Conservation (phyloP, 2,888 invertebrate genomes). For the Cyclophora punctaria region DNA sequence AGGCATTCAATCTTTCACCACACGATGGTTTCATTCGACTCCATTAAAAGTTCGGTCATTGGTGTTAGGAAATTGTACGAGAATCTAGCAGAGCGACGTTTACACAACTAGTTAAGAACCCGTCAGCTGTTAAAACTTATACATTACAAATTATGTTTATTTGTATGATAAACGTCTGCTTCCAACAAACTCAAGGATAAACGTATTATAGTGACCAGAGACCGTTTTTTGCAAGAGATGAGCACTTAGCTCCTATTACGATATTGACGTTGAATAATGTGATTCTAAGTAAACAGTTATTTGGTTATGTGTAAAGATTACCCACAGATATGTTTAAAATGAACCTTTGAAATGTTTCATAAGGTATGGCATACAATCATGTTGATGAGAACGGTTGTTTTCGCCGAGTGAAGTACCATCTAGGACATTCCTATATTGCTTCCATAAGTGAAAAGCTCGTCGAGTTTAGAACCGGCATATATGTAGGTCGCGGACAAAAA, state of each 20-base stretch:
- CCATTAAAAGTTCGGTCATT: conserved; percentile 2
- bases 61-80: conserved; percentile 13
- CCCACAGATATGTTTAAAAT: too few species aligned
- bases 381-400: neutral
- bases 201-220: neutral
- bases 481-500: conserved; percentile 10
- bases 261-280: too few species aligned
- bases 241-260: too few species aligned
- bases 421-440: conserved; percentile 12
- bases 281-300: too few species aligned
- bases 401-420: conserved; percentile 5
- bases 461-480: conserved; percentile 11
- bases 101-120: conserved; percentile 14
- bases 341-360: too few species aligned
- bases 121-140: conserved; percentile 7
- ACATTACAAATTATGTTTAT: conserved; percentile 12
- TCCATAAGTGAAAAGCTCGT: conserved; percentile 11
- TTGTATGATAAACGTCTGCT: conserved; percentile 8
- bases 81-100: conserved; percentile 14
- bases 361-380: too few species aligned
- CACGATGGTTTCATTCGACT: neutral
- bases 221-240: too few species aligned
- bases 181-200: conserved; percentile 14
- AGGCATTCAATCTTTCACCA: neutral
- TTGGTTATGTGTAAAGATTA: too few species aligned